phyloP scores from a whole-genome alignment of 2,113 vertebrate species.

The Sclerurus mexicanus region DNA sequence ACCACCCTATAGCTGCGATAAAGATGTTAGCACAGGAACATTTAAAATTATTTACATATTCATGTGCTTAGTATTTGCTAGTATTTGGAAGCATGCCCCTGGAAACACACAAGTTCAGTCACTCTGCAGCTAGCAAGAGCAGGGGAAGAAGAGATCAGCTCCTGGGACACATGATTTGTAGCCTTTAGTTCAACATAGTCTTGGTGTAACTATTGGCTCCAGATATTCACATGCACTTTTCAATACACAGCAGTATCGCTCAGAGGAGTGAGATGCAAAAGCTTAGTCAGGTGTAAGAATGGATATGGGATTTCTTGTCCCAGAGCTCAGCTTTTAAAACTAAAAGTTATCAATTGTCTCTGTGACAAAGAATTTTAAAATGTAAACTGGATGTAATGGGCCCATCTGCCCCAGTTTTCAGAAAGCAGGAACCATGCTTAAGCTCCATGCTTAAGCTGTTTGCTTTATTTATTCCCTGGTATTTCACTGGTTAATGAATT shows the following conservation, averaged over 20 bases:
- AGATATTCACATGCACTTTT: background rate
- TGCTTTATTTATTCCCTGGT: background rate
- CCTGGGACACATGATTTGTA: fast-evolving
- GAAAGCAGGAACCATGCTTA: background rate
- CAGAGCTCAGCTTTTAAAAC: background rate
- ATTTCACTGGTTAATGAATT: background rate
- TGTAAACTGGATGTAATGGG: background rate
- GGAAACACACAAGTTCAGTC: background rate
- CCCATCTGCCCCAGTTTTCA: background rate
- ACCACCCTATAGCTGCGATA: background rate
- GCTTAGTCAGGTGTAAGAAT: background rate
- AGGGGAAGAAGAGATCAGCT: background rate
- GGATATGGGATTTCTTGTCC: background rate
- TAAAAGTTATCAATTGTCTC: background rate
- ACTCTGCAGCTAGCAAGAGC: background rate
- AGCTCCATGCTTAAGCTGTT: background rate
- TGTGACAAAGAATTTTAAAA: background rate
- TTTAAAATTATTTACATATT: background rate
- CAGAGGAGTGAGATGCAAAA: background rate
- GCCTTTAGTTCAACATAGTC: background rate
- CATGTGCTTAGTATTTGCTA: background rate
- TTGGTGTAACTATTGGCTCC: background rate
- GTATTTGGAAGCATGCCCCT: background rate
- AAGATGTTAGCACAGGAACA: background rate
- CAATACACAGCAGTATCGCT: background rate